A percentile compares a stretch with the other conserved stretches of the same genome.
Conservation (phyloP, 2,113 vertebrate species). For the Mus pahari region DNA sequence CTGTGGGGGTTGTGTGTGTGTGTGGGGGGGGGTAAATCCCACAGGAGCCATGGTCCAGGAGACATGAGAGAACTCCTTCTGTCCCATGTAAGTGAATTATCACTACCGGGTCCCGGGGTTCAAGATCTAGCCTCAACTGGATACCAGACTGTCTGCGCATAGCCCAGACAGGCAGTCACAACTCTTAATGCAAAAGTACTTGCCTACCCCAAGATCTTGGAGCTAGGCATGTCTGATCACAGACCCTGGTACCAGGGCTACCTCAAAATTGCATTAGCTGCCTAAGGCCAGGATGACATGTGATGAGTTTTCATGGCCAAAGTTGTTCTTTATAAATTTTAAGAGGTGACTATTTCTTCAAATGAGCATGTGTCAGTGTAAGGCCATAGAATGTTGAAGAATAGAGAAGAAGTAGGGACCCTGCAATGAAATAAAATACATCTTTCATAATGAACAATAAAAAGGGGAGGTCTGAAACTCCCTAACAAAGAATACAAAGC, state of each 20-base stretch:
- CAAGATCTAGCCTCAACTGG: too few species aligned
- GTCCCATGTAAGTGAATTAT: too few species aligned
- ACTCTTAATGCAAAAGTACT: too few species aligned
- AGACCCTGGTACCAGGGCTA: neutral
- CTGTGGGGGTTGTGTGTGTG: too few species aligned
- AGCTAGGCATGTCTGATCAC: neutral
- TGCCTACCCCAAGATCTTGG: neutral
- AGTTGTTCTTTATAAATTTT: neutral
- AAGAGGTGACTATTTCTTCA: neutral
- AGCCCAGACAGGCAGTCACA: neutral
- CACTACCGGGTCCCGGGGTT: too few species aligned
- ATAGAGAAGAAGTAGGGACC: neutral
- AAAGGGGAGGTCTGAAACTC: neutral
- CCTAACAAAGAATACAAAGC: neutral
- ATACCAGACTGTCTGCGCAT: too few species aligned
- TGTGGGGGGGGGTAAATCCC: too few species aligned
- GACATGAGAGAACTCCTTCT: too few species aligned
- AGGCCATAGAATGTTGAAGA: neutral
- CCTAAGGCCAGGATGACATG: neutral
- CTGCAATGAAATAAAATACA: neutral
- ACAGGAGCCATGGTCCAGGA: too few species aligned
- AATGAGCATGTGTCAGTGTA: neutral
- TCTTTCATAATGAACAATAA: neutral
- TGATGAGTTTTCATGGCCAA: neutral
- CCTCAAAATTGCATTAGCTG: neutral